Evolutionary conservation across 2,888 invertebrate genomes (phyloP), one percentile per base, ranked within the genome.

Genomic region (Tetragonisca angustula): DNA sequence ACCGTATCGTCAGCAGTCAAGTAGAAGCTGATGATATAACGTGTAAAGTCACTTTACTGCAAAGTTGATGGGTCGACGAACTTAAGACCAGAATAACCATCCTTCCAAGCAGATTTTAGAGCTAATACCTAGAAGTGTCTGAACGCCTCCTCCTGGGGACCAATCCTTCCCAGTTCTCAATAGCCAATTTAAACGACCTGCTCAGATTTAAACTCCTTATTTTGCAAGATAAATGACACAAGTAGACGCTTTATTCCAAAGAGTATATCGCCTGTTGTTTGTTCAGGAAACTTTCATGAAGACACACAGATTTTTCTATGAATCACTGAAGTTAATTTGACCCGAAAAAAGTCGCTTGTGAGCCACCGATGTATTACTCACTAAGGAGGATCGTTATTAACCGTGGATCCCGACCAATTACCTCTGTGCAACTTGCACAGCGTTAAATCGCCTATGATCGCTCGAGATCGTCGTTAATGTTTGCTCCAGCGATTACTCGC

Each of bases 401-500:
- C n/a, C 59, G 24, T 24, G n/a, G 19, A 5, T 56, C 32, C 54
- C 54, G n/a, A 24, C 64, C 36, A 74, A 65, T 74, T 54, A 74
- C 52, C 36, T 74, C 43, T 52, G 19, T 65, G 19, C 64, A 52
- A 43, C 62, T 19, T 27, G 43, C 2, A 2, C 67, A 11, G 49
- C 50, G 59, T 75, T 59, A 74, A 74, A 65, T 54, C 17, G 17
- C 27, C 43, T 56, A 50, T 49, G 49, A 70, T 79, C 73, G 61
- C 15, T 50, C 49, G 27, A 17, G 24, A 56, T 50, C 72, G 24
- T 65, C 43, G 32, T 73, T 50, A 78, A 52, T n/a, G 50, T 71
- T n/a, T 56, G 36, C 67, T 32, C 72, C 43, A 52, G 24, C 32
- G n/a, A 54, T 65, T 71, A 69, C 50, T 64, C 50, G 49, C n/a